Evolutionary conservation across 2,113 vertebrate species (phyloP).

Genomic region (Rhinopomastus cyanomelas): DNA sequence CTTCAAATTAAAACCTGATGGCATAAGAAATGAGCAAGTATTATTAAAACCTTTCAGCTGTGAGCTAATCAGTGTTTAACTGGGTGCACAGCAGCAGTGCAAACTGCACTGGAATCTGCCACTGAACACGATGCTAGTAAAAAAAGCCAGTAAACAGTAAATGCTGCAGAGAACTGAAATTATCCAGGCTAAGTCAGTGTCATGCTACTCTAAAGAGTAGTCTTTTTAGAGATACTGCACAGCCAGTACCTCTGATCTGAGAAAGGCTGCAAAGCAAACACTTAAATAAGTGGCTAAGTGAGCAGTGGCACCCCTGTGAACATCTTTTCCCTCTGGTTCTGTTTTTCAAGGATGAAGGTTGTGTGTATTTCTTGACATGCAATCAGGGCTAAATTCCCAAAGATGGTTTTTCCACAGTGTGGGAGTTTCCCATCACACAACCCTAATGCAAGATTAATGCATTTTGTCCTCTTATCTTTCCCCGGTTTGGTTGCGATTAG

Average conservation of each 20-base stretch:
- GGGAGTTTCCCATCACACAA: not conserved
- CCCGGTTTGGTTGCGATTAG: not conserved
- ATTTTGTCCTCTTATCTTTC: not conserved
- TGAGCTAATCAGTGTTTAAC: slow-evolving; percentile 10
- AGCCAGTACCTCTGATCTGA: not conserved
- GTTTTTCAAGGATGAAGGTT: not conserved
- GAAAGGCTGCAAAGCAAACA: not conserved
- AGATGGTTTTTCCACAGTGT: not conserved
- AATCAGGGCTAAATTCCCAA: not conserved
- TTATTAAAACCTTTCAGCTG: slow-evolving; percentile 6
- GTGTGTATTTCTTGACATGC: not conserved
- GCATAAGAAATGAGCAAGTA: not conserved
- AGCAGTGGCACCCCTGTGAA: not conserved
- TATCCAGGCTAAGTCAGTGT: not conserved
- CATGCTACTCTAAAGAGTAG: not conserved
- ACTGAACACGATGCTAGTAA: not conserved
- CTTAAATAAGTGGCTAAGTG: not conserved
- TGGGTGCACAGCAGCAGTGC: not conserved
- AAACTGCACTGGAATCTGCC: not conserved
- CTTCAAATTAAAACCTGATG: not conserved
- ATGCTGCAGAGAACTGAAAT: not conserved
- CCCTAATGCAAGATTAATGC: not conserved
- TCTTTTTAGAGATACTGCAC: not conserved
- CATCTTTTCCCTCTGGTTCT: not conserved
- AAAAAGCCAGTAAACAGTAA: not conserved